Percentiles rank a stretch among this genome's conserved stretches.
phyloP scores from a whole-genome alignment of 2,888 invertebrate species.

The Neoascia interrupta region DNA sequence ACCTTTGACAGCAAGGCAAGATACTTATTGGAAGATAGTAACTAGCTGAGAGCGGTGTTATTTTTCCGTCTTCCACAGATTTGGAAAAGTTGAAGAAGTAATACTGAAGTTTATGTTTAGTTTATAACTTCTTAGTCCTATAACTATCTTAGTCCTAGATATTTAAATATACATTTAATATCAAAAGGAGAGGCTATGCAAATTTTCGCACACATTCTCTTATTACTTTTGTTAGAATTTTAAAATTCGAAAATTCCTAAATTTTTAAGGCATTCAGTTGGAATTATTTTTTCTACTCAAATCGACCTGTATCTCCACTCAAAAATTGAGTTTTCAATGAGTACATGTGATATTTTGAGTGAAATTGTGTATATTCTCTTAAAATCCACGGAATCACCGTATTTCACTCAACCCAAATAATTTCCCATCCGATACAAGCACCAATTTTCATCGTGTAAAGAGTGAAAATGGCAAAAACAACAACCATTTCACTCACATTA shows the following conservation, averaged over 20 bases:
- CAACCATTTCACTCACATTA: background rate
- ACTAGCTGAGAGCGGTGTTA: too few relatives aligned
- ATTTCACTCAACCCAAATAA: constrained; percentile 10
- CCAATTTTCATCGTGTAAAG: constrained; percentile 10
- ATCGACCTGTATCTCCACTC: background rate
- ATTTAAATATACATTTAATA: too few relatives aligned
- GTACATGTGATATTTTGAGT: background rate
- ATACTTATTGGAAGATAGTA: too few relatives aligned
- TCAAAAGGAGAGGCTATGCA: too few relatives aligned
- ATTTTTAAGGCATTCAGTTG: background rate
- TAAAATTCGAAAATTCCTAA: background rate
- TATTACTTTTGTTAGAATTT: too few relatives aligned
- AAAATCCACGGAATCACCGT: background rate
- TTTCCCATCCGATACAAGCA: constrained; percentile 15
- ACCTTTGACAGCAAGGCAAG: too few relatives aligned
- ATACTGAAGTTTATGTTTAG: too few relatives aligned
- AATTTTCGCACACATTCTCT: too few relatives aligned
- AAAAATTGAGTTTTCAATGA: background rate
- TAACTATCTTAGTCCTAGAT: too few relatives aligned
- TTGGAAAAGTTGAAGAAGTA: too few relatives aligned
- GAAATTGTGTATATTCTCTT: background rate
- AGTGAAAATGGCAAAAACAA: background rate
- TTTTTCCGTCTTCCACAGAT: too few relatives aligned
- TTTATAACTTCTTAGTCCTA: too few relatives aligned
- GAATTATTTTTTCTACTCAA: constrained; percentile 25